phyloP scores from a whole-genome alignment of 2,113 vertebrate genomes.

The Spea bombifrons region DNA sequence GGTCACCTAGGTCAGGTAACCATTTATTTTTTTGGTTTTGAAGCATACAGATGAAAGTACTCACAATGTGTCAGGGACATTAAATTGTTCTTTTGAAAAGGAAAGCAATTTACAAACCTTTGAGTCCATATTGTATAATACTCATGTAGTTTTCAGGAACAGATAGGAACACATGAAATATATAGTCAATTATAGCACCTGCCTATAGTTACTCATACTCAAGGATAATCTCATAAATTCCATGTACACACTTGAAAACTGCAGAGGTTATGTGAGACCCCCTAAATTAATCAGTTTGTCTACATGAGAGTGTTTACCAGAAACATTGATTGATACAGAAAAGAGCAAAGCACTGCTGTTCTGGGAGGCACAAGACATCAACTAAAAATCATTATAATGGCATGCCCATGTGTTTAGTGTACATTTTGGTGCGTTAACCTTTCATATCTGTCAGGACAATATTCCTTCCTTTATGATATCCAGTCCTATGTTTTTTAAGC shows the following conservation, averaged over 20 bases:
- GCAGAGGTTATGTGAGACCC: not conserved
- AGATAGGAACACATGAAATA: slow-evolving; percentile 21
- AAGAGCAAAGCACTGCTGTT: slow-evolving; percentile 17
- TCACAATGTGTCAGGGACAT: not conserved
- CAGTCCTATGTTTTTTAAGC: not conserved
- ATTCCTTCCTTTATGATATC: not conserved
- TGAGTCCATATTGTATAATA: slow-evolving; percentile 1
- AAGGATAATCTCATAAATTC: slow-evolving; percentile 27
- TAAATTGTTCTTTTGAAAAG: not conserved
- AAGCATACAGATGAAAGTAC: not conserved
- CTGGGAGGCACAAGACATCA: slow-evolving; percentile 31
- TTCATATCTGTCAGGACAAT: not conserved
- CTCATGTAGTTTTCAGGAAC: not conserved
- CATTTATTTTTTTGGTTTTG: too few relatives aligned
- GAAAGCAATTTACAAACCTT: not conserved
- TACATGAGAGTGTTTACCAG: slow-evolving; percentile 22
- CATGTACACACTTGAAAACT: not conserved
- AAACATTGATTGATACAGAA: slow-evolving; percentile 40
- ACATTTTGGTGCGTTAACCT: not conserved
- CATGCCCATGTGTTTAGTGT: slow-evolving; percentile 12
- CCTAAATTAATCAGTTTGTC: slow-evolving; percentile 21
- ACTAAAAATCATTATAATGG: slow-evolving; percentile 8
- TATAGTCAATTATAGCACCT: slow-evolving; percentile 41
- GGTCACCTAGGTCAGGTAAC: too few relatives aligned
- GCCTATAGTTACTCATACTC: slow-evolving; percentile 37